Evolutionary conservation across 2,888 invertebrate genomes (phyloP).

Genomic region (Ephialtes manifestator): DNA sequence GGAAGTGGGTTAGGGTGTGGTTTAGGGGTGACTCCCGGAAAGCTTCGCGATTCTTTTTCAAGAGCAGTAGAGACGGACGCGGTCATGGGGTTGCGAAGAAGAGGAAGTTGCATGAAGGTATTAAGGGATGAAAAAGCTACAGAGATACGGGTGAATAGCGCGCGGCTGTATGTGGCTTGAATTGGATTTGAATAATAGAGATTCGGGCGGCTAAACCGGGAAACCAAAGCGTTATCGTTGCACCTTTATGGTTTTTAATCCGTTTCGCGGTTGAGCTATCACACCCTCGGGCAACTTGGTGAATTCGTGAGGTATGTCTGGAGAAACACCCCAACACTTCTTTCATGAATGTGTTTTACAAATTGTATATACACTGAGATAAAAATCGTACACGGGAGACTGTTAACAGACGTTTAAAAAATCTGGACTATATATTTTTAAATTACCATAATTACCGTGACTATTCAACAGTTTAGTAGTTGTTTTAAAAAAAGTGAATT

Average conservation of each 20-base stretch:
- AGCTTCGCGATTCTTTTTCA: slow-evolving; percentile 15
- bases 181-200: slow-evolving; percentile 84
- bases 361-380: neutral
- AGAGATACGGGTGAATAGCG: slow-evolving; percentile 51
- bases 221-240: slow-evolving; percentile 75
- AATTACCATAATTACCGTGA: too few species aligned
- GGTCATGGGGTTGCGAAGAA: slow-evolving; percentile 27
- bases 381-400: too few species aligned
- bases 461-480: too few species aligned
- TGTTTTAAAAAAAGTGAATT: too few species aligned
- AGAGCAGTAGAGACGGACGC: slow-evolving; percentile 33
- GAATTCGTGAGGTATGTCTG: slow-evolving; percentile 17
- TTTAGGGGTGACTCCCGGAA: slow-evolving; percentile 21
- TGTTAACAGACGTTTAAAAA: too few species aligned
- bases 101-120: slow-evolving; percentile 41
- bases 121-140: slow-evolving; percentile 35
- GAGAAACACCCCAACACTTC: neutral
- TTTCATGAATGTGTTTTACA: neutral
- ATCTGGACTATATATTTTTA: too few species aligned
- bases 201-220: slow-evolving; percentile 74
- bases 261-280: slow-evolving; percentile 79
- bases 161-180: slow-evolving; percentile 75
- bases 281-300: slow-evolving; percentile 67
- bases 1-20: slow-evolving; percentile 53
- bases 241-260: slow-evolving; percentile 82